Percentiles rank a stretch among this genome's conserved stretches.
These are phyloP conservation scores for Taxidea taxus DNA, from an alignment of 2,113 vertebrate genomes.

Conservation along the genomic window DNA sequence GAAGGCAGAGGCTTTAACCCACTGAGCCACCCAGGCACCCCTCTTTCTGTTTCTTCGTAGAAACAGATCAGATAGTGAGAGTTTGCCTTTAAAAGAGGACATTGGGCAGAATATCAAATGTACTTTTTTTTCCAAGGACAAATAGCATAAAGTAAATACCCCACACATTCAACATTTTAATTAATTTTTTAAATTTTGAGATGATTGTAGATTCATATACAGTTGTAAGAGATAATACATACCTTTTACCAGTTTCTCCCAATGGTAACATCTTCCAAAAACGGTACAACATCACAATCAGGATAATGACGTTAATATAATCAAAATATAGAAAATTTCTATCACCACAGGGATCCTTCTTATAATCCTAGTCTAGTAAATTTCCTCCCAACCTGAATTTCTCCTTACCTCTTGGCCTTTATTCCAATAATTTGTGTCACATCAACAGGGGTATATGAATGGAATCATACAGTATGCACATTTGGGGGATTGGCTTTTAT, in stretches of 20 bases:
- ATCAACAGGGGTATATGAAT: not conserved
- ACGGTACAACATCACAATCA: not conserved
- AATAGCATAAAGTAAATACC: not conserved
- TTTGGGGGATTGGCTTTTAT: not conserved
- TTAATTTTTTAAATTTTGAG: not conserved
- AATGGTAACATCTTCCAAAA: not conserved
- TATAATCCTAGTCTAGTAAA: not conserved
- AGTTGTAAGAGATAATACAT: not conserved
- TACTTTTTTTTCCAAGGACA: not conserved
- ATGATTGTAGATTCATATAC: not conserved
- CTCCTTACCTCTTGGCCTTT: not conserved
- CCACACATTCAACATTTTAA: not conserved
- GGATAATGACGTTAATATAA: not conserved
- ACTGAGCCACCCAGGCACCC: too few relatives aligned
- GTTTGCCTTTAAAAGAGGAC: not conserved
- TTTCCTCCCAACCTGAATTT: not conserved
- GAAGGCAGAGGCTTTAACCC: too few relatives aligned
- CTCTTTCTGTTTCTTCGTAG: not conserved
- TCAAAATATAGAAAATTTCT: not conserved
- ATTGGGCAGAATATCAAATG: not conserved
- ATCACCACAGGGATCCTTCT: not conserved
- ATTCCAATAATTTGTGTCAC: not conserved
- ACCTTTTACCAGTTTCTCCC: not conserved
- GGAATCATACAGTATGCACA: not conserved
- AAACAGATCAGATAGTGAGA: not conserved